phyloP scores from a whole-genome alignment of 2,113 vertebrate genomes.

The Orthonyx spaldingii region DNA sequence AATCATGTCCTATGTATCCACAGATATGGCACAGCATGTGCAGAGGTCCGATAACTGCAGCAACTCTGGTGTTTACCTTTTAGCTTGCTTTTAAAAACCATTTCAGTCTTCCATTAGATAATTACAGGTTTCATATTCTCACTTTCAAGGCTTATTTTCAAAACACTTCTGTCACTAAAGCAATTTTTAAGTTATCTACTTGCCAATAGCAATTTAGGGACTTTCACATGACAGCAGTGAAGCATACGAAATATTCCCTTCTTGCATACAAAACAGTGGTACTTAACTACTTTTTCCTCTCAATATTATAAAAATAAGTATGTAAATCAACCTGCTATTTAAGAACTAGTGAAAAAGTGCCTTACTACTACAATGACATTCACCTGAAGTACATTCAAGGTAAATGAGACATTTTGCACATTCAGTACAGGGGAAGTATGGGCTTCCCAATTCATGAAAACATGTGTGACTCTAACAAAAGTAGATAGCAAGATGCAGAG shows the following conservation, averaged over 20 bases:
- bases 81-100: background rate
- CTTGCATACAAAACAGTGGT: background rate
- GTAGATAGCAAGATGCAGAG: background rate
- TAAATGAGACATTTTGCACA: background rate
- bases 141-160: slow-evolving; percentile 40
- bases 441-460: background rate
- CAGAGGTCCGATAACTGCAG: background rate
- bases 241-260: background rate
- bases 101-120: background rate
- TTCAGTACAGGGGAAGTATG: background rate
- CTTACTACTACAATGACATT: background rate
- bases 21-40: background rate
- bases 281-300: background rate
- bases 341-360: background rate
- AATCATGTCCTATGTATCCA: background rate
- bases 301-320: background rate
- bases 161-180: slow-evolving; percentile 32
- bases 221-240: background rate
- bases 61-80: background rate
- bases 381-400: background rate
- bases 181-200: slow-evolving; percentile 1
- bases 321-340: background rate
- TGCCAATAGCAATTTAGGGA: slow-evolving; percentile 28
- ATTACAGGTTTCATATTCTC: slow-evolving; percentile 1
- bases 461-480: background rate